Evolutionary conservation across 2,888 invertebrate genomes (phyloP), one percentile per base, ranked within the genome.

Genomic region (Chromoteleia sp.): DNA sequence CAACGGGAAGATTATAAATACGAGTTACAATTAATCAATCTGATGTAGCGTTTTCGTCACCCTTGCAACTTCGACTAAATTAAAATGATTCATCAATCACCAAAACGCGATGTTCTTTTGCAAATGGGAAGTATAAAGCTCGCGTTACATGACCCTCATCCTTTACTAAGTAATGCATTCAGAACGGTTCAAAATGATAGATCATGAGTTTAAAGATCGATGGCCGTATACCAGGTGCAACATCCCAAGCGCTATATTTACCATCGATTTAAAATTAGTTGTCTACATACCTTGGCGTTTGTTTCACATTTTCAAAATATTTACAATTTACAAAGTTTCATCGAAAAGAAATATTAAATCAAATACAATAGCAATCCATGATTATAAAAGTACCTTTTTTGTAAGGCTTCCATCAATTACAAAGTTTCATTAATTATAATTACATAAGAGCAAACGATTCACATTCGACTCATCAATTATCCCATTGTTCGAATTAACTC

Each of bases 21-120:
- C 0, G 45, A 45, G 12, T 36, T 19, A 4, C 14, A 4, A 36
- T 33, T 36, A 19, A 36, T 36, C 50, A 65, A 52, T 52, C 52
- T 5, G 19, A 45, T 19, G 21, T 4, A 50, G 8, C 8, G 7
- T 43, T 61, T 45, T 61, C 45, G 29, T 61, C 41, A 29, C 25
- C 10, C 61, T 14, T n/a, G 14, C 10, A 30, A 14, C 12, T 76
- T 73, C 7, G 12, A 25, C 21, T 48, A 65, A 73, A 78, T 80
- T 77, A 65, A 45, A 70, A 63, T 61, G 48, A 17, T 71, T 67
- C 89, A 90, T 90, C 90, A 86, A 90, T 90, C 90, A 90, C 88
- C 84, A 82, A 87, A 87, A 89, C 88, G 87, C 87, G 90, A 89
- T 89, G 87, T 84, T 88, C 84, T 86, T 88, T 87, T 86, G 87